phyloP scores from a whole-genome alignment of 2,797 vertebrate species.

The Mycteria americana region DNA sequence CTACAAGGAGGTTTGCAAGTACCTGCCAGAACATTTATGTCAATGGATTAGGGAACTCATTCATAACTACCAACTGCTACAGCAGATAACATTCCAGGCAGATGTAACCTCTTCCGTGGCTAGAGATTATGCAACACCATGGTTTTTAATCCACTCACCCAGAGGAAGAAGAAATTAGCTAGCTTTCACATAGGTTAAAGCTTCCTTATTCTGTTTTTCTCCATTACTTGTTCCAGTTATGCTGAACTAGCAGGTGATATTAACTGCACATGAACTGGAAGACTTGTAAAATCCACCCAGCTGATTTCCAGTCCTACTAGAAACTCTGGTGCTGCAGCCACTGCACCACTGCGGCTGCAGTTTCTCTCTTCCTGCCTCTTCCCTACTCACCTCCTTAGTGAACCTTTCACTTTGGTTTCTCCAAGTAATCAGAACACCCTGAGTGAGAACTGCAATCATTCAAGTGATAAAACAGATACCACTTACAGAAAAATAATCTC shows the following conservation, averaged over 20 bases:
- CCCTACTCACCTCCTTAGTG: neutral
- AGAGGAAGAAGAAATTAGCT: neutral
- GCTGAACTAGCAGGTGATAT: neutral
- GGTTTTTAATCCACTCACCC: neutral
- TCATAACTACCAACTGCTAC: conserved; percentile 6
- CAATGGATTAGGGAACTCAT: conserved; percentile 31
- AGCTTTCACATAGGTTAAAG: neutral
- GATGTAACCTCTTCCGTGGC: neutral
- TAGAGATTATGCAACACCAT: neutral
- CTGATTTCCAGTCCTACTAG: neutral
- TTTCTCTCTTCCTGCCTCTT: neutral
- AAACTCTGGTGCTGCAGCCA: neutral
- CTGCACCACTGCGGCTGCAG: neutral
- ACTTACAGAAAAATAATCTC: fast-evolving
- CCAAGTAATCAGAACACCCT: neutral
- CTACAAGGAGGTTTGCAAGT: neutral
- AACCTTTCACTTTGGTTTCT: neutral
- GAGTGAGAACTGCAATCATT: neutral
- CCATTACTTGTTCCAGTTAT: neutral
- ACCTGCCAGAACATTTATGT: neutral
- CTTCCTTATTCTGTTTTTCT: neutral
- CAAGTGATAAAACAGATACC: neutral
- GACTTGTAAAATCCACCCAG: neutral
- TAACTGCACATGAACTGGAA: neutral
- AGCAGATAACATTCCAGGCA: conserved; percentile 26